Conservation (phyloP, 1,140 invertebrate genomes). For the Aporrectodea caliginosa region DNA sequence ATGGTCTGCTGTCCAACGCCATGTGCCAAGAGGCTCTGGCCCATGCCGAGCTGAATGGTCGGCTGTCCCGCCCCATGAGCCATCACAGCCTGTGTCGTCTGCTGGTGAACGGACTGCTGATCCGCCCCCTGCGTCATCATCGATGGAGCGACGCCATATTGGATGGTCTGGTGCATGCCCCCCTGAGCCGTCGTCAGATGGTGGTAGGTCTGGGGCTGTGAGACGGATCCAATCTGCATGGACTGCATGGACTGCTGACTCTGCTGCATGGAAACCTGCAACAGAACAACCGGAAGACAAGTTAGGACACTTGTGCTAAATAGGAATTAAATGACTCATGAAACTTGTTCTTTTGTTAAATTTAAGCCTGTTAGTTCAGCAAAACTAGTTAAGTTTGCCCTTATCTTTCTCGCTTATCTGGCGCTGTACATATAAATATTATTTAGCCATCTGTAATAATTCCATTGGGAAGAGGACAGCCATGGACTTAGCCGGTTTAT, state of each 20-base stretch:
- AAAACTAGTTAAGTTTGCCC: background rate
- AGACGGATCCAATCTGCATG: background rate
- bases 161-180: background rate
- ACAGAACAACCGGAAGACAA: background rate
- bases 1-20: background rate
- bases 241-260: background rate
- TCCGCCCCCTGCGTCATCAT: background rate
- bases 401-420: too few relatives aligned
- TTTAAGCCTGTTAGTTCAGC: background rate
- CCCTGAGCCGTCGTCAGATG: background rate
- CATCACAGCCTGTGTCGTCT: background rate
- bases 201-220: background rate
- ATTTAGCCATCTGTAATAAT: too few relatives aligned
- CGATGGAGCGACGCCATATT: background rate
- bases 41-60: constrained; percentile 11
- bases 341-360: background rate
- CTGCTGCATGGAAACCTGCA: background rate
- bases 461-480: too few relatives aligned
- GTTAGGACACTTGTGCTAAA: background rate
- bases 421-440: too few relatives aligned
- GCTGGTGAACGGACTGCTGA: constrained; percentile 8
- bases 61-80: background rate
- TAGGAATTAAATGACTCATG: background rate
- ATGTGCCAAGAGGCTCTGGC: constrained; percentile 9
- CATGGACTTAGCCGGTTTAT: too few relatives aligned